A percentile compares a stretch with the other conserved stretches of the same genome.
Conservation (phyloP, 2,797 vertebrate genomes). For the Cryptoblepharus egeriae region DNA sequence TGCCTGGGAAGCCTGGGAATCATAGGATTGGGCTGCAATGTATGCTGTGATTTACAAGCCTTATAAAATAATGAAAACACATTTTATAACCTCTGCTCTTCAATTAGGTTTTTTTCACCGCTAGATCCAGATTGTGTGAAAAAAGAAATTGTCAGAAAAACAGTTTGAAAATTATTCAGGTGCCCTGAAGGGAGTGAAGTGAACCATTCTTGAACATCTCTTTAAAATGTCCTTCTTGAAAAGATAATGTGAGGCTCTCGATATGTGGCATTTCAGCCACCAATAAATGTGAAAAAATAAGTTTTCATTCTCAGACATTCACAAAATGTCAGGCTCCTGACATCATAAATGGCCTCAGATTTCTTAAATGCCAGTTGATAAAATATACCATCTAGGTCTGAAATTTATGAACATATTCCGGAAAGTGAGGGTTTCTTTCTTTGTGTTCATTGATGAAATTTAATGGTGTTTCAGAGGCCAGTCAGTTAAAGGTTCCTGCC, state of each 20-base stretch:
- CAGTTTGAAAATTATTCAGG: neutral
- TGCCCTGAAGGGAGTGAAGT: neutral
- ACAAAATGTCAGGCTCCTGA: neutral
- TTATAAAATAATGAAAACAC: neutral
- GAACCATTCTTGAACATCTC: neutral
- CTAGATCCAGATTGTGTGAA: neutral
- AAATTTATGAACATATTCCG: neutral
- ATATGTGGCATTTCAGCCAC: slow-evolving; percentile 25
- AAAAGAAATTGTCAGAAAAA: neutral
- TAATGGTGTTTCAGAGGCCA: neutral
- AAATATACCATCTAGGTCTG: neutral
- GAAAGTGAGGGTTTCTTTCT: neutral
- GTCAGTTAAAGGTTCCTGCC: neutral
- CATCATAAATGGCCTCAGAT: neutral
- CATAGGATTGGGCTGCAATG: no score
- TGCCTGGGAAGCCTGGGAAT: no score
- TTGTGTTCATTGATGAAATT: neutral
- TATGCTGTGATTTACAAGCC: slow-evolving; percentile 6
- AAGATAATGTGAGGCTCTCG: neutral
- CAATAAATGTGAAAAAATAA: slow-evolving; percentile 22
- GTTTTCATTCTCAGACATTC: neutral
- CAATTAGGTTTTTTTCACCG: neutral
- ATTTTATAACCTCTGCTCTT: neutral
- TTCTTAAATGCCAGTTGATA: slow-evolving; percentile 4
- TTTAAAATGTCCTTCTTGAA: slow-evolving; percentile 22